phyloP scores from a whole-genome alignment of 2,888 invertebrate genomes.

The Perizoma affinitatum region DNA sequence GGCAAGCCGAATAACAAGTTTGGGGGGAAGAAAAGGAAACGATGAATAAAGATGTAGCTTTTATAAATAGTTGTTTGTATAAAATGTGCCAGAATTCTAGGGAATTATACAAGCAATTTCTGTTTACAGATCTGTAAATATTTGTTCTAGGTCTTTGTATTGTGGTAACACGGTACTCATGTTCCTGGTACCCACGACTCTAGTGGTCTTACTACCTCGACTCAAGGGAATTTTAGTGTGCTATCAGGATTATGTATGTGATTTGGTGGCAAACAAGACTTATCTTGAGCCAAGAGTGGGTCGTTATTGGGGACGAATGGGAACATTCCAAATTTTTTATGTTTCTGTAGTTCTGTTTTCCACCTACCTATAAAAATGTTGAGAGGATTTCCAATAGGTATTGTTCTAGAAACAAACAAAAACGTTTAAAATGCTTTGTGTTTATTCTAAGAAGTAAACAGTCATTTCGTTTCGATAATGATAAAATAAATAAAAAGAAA shows the following conservation, averaged over 20 bases:
- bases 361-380: conserved; percentile 29
- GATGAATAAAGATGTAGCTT: conserved; percentile 49
- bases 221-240: no score
- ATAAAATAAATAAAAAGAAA: conserved; percentile 74
- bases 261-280: no score
- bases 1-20: conserved; percentile 53
- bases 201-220: no score
- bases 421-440: conserved; percentile 64
- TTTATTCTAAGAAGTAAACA: conserved; percentile 83
- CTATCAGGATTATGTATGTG: no score
- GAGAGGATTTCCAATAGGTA: conserved; percentile 19
- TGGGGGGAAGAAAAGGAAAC: conserved; percentile 70
- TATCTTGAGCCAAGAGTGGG: no score
- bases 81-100: neutral
- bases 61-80: conserved; percentile 7
- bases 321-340: no score
- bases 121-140: no score
- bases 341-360: neutral
- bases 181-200: no score
- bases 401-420: conserved; percentile 68
- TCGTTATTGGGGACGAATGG: no score
- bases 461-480: conserved; percentile 67
- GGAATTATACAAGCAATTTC: no score
- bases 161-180: no score
- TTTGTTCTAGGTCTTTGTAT: no score